A percentile compares a stretch with the other conserved stretches of the same genome.
Conservation (phyloP, 2,888 invertebrate genomes). For the Petrolisthes cinctipes region DNA sequence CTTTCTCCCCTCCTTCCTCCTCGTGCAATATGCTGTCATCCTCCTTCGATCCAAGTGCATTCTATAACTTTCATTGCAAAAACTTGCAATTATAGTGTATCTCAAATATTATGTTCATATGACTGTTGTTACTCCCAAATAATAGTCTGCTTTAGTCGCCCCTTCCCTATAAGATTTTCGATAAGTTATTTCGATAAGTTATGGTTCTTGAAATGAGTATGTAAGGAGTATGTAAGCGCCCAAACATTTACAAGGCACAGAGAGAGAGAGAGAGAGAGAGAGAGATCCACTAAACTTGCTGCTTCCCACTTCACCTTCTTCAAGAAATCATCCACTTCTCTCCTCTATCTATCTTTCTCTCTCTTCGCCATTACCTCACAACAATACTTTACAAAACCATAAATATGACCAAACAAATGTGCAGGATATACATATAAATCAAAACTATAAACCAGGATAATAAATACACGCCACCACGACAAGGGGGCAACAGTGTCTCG, state of each 20-base stretch:
- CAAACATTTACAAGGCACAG: background rate
- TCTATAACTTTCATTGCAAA: no score
- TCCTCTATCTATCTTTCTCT: background rate
- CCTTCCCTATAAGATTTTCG: no score
- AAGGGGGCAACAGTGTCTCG: background rate
- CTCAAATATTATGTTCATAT: no score
- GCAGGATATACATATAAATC: background rate
- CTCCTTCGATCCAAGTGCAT: no score
- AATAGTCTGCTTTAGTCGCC: no score
- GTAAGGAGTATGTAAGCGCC: no score
- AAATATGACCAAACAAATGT: background rate
- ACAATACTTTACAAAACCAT: background rate
- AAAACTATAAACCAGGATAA: background rate
- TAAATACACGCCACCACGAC: background rate
- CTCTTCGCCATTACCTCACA: background rate
- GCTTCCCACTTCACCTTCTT: background rate
- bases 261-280: slow-evolving; percentile 8
- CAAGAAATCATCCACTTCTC: background rate
- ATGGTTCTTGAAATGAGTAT: background rate
- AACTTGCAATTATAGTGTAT: no score
- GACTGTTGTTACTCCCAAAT: no score
- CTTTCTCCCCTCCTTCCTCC: no score
- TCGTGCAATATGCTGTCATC: no score
- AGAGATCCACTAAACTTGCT: background rate
- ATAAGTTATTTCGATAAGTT: no score